These are phyloP conservation scores for Ichneumon xanthorius DNA, from an alignment of 2,888 invertebrate species.

Conservation along the genomic window DNA sequence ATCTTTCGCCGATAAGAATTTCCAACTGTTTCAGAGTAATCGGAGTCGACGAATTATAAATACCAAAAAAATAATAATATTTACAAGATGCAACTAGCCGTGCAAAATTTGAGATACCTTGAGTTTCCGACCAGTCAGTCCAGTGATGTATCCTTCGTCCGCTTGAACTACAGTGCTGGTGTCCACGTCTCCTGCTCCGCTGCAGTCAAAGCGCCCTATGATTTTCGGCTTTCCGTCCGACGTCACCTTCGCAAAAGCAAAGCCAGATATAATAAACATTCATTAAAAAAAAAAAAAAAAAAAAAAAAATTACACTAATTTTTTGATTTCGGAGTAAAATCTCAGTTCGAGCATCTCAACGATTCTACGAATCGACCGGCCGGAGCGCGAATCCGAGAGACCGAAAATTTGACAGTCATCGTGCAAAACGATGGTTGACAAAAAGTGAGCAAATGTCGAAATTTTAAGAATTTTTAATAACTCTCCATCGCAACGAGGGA, in stretches of 20 bases:
- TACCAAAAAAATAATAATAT: neutral
- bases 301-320: neutral
- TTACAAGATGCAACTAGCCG: conserved; percentile 5
- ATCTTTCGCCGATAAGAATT: conserved; percentile 82
- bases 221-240: conserved; percentile 96
- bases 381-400: neutral
- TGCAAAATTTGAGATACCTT: conserved; percentile 87
- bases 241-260: conserved; percentile 88
- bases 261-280: neutral
- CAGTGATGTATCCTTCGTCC: conserved; percentile 91
- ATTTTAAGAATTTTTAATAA: neutral
- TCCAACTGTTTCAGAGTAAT: conserved; percentile 60
- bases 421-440: conserved; percentile 5
- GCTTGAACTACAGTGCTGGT: conserved; percentile 91
- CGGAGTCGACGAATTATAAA: neutral
- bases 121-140: conserved; percentile 94
- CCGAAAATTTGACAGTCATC: conserved; percentile 37
- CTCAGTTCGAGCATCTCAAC: neutral
- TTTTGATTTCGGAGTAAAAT: neutral
- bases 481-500: neutral
- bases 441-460: neutral
- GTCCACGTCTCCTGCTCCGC: conserved; percentile 98
- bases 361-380: neutral
- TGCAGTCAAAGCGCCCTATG: conserved; percentile 97
- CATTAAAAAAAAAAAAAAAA: neutral